These are phyloP conservation scores for Lagocephalus sceleratus DNA, from an alignment of 2,797 vertebrate genomes.

Conservation along the genomic window DNA sequence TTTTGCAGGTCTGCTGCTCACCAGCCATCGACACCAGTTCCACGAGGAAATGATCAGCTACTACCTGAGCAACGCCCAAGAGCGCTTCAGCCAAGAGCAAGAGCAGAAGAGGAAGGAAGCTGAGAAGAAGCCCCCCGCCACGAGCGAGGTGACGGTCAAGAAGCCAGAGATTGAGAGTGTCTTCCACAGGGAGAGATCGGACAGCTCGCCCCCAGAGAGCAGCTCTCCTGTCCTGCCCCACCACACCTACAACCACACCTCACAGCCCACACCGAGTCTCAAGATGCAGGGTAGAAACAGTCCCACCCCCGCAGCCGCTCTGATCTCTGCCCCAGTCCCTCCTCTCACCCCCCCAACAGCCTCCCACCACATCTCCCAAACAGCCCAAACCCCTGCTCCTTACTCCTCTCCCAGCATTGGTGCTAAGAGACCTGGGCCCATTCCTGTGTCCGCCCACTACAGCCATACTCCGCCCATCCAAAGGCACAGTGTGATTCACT, in stretches of 20 bases:
- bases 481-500: slow-evolving; percentile 94
- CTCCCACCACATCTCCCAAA: slow-evolving; percentile 54
- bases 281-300: slow-evolving; percentile 88
- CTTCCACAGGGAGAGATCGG: slow-evolving; percentile 82
- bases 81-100: slow-evolving; percentile 96
- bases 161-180: slow-evolving; percentile 81
- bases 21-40: slow-evolving; percentile 97
- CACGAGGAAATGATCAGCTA: slow-evolving; percentile 99
- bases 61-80: slow-evolving; percentile 94
- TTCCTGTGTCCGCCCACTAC: slow-evolving; percentile 89
- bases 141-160: slow-evolving; percentile 78
- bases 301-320: slow-evolving; percentile 75
- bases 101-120: slow-evolving; percentile 91
- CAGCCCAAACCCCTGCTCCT: slow-evolving; percentile 61
- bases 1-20: slow-evolving; percentile 94
- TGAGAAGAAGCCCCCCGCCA: slow-evolving; percentile 73
- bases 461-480: slow-evolving; percentile 94
- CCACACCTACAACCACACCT: slow-evolving; percentile 83
- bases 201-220: slow-evolving; percentile 85
- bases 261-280: slow-evolving; percentile 82
- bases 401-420: slow-evolving; percentile 85
- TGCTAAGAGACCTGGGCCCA: slow-evolving; percentile 82
- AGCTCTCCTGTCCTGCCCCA: slow-evolving; percentile 87
- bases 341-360: slow-evolving; percentile 62
- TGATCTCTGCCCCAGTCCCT: slow-evolving; percentile 63